Evolutionary conservation across 64 coral and sea anemone species (phyloP).

Genomic region (Pocillopora damicornis): DNA sequence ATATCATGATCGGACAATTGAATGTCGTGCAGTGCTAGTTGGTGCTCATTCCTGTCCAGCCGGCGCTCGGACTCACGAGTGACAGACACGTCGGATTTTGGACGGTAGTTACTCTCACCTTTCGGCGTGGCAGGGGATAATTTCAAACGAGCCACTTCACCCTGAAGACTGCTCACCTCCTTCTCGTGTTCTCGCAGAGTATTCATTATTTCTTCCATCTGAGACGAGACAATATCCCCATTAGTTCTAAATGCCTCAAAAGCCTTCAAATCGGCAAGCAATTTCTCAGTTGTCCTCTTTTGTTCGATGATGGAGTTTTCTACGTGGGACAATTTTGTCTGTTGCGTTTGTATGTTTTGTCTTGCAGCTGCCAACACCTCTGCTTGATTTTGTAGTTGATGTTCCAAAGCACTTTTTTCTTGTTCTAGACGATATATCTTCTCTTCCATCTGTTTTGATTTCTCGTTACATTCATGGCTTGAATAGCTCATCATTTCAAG

Average conservation of each 20-base stretch:
- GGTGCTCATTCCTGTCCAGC: slow-evolving; percentile 50
- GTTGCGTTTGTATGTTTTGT: slow-evolving; percentile 24
- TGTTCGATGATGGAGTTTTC: slow-evolving; percentile 19
- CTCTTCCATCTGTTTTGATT: slow-evolving; percentile 20
- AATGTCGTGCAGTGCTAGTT: slow-evolving; percentile 58
- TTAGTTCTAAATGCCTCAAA: background rate
- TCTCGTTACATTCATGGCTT: background rate
- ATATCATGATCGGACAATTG: slow-evolving; percentile 39
- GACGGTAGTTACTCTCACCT: background rate
- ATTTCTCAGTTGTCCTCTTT: background rate
- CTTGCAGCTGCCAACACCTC: slow-evolving; percentile 29
- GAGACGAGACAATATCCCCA: background rate
- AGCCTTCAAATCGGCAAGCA: background rate
- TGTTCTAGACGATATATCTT: slow-evolving; percentile 7
- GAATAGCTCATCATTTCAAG: slow-evolving; percentile 6
- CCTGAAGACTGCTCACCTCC: background rate
- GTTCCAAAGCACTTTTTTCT: slow-evolving; percentile 6
- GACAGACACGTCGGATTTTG: background rate
- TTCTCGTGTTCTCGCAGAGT: background rate
- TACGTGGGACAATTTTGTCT: slow-evolving; percentile 13
- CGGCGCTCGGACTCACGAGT: slow-evolving; percentile 34
- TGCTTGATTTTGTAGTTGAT: slow-evolving; percentile 20
- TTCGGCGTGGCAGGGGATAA: too few relatives aligned
- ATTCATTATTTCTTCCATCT: slow-evolving; percentile 23
- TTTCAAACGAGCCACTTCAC: slow-evolving; percentile 12